A percentile compares a stretch with the other conserved stretches of the same genome.
Conservation (phyloP, 2,797 vertebrate species). For the Phoeniculus purpureus region DNA sequence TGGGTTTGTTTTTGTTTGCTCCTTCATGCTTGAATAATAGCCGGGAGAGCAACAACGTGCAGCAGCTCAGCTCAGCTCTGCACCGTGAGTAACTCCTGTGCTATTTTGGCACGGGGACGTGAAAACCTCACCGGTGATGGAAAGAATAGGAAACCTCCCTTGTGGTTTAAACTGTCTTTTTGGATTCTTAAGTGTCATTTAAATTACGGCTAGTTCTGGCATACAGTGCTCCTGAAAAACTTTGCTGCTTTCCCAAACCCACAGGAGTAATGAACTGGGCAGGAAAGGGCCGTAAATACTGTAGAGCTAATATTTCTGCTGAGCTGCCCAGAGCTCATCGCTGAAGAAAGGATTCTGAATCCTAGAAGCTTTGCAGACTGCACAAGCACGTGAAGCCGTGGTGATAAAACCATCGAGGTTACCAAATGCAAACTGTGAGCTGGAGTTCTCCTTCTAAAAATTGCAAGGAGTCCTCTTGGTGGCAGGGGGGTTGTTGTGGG, state of each 20-base stretch:
- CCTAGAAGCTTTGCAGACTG: slow-evolving; percentile 37
- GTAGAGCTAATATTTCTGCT: slow-evolving; percentile 28
- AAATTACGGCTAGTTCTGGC: slow-evolving; percentile 54
- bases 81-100: background rate
- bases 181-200: slow-evolving; percentile 55
- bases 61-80: background rate
- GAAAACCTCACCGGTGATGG: slow-evolving; percentile 46
- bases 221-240: slow-evolving; percentile 27
- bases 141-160: slow-evolving; percentile 54
- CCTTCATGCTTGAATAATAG: slow-evolving; percentile 47
- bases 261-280: slow-evolving; percentile 35
- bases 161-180: slow-evolving; percentile 61
- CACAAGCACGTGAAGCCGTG: background rate
- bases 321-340: slow-evolving; percentile 5
- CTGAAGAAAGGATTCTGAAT: slow-evolving; percentile 29
- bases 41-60: background rate
- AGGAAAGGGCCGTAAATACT: slow-evolving; percentile 50
- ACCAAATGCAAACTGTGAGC: background rate
- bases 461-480: background rate
- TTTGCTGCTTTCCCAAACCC: slow-evolving; percentile 53
- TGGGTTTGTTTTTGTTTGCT: slow-evolving; percentile 33
- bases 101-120: slow-evolving; percentile 46
- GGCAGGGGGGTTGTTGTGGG: background rate
- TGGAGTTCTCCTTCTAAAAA: background rate
- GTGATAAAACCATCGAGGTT: background rate